Conservation (phyloP, 1,140 invertebrate species). For the Drosophila kikkawai region DNA sequence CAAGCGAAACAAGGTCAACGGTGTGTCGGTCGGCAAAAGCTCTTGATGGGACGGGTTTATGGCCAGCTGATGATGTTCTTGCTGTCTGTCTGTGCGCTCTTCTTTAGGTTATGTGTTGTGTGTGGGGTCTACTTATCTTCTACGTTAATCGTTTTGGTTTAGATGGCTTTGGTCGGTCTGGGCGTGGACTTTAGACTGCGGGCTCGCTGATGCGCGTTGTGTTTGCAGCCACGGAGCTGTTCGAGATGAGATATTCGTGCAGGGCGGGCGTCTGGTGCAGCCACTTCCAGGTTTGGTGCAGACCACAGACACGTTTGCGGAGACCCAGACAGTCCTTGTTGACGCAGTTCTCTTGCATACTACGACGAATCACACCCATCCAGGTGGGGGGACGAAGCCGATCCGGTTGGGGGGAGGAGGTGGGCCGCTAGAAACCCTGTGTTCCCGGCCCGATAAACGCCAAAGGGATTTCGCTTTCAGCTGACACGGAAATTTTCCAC, state of each 20-base stretch:
- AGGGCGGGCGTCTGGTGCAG: constrained; percentile 94
- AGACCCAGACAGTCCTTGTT: constrained; percentile 93
- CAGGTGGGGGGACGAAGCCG: constrained; percentile 41
- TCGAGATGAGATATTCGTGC: constrained; percentile 93
- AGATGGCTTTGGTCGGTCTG: constrained; percentile 55
- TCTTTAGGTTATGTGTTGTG: constrained; percentile 31
- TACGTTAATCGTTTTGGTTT: constrained; percentile 65
- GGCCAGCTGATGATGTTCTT: constrained; percentile 37
- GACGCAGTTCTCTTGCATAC: constrained; percentile 72
- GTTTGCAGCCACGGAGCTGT: constrained; percentile 90
- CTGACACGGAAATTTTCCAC: constrained; percentile 72
- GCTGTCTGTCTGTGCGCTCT: constrained; percentile 14
- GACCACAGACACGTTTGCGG: constrained; percentile 92
- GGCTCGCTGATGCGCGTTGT: constrained; percentile 75
- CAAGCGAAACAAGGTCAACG: constrained; percentile 74
- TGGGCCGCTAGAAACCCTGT: constrained; percentile 43
- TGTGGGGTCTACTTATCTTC: constrained; percentile 54
- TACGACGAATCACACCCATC: constrained; percentile 85
- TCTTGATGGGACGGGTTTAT: constrained; percentile 43
- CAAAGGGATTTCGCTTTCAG: constrained; percentile 28
- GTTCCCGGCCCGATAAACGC: constrained; percentile 42
- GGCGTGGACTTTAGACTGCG: constrained; percentile 72
- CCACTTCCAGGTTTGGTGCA: constrained; percentile 97
- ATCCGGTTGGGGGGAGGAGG: constrained; percentile 31
- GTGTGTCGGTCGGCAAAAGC: constrained; percentile 38